A percentile compares a stretch with the other conserved stretches of the same genome.
Evolutionary conservation across 2,113 vertebrate species (phyloP).

Genomic region (Gracilinanus agilis): DNA sequence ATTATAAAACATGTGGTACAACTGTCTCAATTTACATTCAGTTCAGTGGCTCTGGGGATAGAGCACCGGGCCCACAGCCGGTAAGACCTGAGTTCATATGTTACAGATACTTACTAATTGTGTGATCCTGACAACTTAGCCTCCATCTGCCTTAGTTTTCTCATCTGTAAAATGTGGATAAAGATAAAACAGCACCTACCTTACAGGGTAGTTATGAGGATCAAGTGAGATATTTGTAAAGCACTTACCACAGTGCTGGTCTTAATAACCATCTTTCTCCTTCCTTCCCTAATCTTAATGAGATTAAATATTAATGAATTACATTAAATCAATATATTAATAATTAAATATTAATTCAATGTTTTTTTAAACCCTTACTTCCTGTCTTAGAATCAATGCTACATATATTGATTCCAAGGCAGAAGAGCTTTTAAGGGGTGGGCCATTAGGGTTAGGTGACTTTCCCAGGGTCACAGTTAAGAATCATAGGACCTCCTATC

Average conservation of each 20-base stretch:
- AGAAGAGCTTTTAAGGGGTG: too few relatives aligned
- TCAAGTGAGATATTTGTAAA: conserved; percentile 7
- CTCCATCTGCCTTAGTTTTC: not conserved
- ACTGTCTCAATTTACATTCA: not conserved
- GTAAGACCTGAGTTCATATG: not conserved
- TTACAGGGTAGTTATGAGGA: not conserved
- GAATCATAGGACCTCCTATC: not conserved
- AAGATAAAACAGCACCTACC: conserved; percentile 6
- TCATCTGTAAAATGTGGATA: conserved; percentile 15
- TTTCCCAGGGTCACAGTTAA: too few relatives aligned
- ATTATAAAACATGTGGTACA: not conserved
- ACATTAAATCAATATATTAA: too few relatives aligned
- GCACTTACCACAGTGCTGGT: conserved; percentile 8
- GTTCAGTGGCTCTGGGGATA: not conserved
- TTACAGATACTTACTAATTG: not conserved
- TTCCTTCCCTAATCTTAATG: not conserved
- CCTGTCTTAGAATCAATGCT: too few relatives aligned
- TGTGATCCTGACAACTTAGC: not conserved
- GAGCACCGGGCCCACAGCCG: too few relatives aligned
- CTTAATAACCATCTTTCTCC: conserved; percentile 6
- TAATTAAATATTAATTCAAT: too few relatives aligned
- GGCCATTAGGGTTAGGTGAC: too few relatives aligned
- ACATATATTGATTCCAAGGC: too few relatives aligned
- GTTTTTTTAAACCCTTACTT: too few relatives aligned
- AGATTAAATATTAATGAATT: too few relatives aligned